Evolutionary conservation across 2,888 invertebrate genomes (phyloP).

Genomic region (Meganola albula): DNA sequence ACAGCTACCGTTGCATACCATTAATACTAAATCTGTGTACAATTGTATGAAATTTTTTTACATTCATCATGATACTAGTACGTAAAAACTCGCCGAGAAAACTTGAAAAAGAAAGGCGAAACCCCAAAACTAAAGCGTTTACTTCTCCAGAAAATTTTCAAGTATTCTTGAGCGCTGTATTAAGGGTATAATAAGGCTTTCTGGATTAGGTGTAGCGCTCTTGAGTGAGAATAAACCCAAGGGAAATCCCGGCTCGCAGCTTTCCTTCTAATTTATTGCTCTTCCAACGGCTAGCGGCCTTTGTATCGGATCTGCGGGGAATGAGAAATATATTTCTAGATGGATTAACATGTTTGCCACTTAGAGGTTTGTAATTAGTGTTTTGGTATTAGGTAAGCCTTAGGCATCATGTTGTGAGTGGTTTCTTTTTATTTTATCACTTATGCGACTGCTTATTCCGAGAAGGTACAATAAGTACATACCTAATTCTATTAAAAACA

Average conservation of each 20-base stretch:
- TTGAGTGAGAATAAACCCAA: conserved; percentile 76
- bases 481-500: too few relatives aligned
- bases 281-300: conserved; percentile 71
- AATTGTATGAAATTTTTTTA: too few relatives aligned
- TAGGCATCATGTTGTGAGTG: too few relatives aligned
- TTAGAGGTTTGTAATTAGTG: conserved; percentile 60
- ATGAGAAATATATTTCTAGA: conserved; percentile 71
- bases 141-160: conserved; percentile 71
- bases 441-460: too few relatives aligned
- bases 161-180: conserved; percentile 75
- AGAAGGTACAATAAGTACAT: too few relatives aligned
- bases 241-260: conserved; percentile 76
- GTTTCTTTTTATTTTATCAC: too few relatives aligned
- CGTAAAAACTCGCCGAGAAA: conserved; percentile 33
- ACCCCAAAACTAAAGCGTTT: conserved; percentile 54
- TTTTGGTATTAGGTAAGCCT: too few relatives aligned
- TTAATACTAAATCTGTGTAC: too few relatives aligned
- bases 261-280: conserved; percentile 75
- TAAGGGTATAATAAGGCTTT: conserved; percentile 78
- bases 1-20: too few relatives aligned
- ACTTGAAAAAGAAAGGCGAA: conserved; percentile 32
- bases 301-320: conserved; percentile 71
- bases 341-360: conserved; percentile 69
- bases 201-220: conserved; percentile 75
- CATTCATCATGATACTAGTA: too few relatives aligned